Base-by-base conservation (phyloP, 2,888 invertebrate genomes). In the Machimus rusticus region DNA sequence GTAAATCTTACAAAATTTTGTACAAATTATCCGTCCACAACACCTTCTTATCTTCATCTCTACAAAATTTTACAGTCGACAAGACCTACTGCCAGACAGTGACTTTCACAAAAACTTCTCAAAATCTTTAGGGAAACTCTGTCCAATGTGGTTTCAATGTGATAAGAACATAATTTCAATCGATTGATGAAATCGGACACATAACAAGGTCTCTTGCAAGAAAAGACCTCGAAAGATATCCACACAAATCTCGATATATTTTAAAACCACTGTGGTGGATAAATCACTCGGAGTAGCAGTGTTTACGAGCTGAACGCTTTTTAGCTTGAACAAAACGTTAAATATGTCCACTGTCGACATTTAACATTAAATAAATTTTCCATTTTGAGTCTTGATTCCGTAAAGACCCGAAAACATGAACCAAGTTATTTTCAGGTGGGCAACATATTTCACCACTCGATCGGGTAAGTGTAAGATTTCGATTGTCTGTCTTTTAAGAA, bases 361-460 rank as follows among this genome's bases (percentile, higher is more conserved):
- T 79, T 46, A 39, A 46, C 79, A 79, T 51, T 46, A 79, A 79
- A 79, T 79, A 79, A 79, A 79, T 79, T 79, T 79, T n/a, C 51
- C 31, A 46, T 28, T 79, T 79, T 79, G 51, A 79, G 51, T 14
- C 19, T 19, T 19, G 28, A 46, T 16, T 31, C 16, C 51, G 14
- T 51, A 28, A 46, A 79, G 31, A 66, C 14, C 28, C 46, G 28
- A 79, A 79, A 46, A 79, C 79, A 79, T 46, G 79, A 39, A 46
- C 79, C 79, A 28, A 79, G 51, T 16, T 5, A 79, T 79, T 79
- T 28, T 51, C 16, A 51, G n/a, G 66, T 66, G 66, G 66, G 66
- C 23, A 66, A 66, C 23, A 19, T 66, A 19, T 66, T 66, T 66
- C 19, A 66, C 66, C 51, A 19, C 51, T n/a, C 6, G n/a, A 51